phyloP scores from a whole-genome alignment of 2,797 vertebrate species.

The Myotis pilosus region DNA sequence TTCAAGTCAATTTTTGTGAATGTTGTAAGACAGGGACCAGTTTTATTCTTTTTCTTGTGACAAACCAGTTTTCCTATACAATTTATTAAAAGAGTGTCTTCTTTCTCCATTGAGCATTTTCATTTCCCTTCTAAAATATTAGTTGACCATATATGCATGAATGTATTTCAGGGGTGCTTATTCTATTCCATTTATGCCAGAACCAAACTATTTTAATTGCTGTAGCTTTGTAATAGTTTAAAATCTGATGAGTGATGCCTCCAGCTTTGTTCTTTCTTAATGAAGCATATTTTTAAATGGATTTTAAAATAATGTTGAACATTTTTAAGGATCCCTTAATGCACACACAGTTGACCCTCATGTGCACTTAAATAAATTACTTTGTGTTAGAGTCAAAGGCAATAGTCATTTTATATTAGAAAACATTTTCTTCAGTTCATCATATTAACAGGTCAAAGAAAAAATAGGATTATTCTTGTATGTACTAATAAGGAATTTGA shows the following conservation, averaged over 20 bases:
- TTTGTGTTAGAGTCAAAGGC: not conserved
- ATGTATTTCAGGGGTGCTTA: not conserved
- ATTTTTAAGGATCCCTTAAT: not conserved
- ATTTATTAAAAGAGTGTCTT: not conserved
- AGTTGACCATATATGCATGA: not conserved
- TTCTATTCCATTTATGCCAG: not conserved
- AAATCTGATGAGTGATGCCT: not conserved
- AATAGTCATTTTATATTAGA: not conserved
- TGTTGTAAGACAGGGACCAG: not conserved
- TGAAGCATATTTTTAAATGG: not conserved
- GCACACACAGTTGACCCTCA: not conserved
- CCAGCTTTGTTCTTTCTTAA: not conserved
- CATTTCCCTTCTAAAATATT: not conserved
- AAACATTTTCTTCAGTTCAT: slow-evolving; percentile 1
- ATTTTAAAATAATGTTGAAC: not conserved
- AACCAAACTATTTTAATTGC: not conserved
- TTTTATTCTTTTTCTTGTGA: not conserved
- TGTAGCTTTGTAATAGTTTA: not conserved
- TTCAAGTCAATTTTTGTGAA: not conserved
- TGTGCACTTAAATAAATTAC: not conserved
- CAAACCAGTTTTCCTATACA: not conserved
- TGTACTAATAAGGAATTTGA: not conserved
- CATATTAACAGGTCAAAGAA: not conserved
- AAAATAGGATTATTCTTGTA: not conserved
- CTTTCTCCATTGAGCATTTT: not conserved